phyloP scores from a whole-genome alignment of 2,113 vertebrate genomes.

The Lagenorhynchus albirostris region DNA sequence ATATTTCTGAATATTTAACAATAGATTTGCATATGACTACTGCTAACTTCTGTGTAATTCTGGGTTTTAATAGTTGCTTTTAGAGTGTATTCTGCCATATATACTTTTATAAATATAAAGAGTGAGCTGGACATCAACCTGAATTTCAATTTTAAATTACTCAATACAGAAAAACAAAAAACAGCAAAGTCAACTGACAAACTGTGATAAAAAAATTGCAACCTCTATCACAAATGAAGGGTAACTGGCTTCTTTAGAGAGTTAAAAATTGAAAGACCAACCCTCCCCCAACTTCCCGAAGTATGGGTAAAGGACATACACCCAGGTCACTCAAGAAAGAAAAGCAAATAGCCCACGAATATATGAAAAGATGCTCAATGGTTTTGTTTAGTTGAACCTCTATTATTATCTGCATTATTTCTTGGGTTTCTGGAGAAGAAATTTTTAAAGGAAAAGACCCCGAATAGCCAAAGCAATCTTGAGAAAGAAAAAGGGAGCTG shows the following conservation, averaged over 20 bases:
- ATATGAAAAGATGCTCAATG: not conserved
- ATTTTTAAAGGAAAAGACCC: not conserved
- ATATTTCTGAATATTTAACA: not conserved
- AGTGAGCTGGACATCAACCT: not conserved
- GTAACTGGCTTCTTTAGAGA: not conserved
- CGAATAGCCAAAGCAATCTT: no score
- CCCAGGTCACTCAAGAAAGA: not conserved
- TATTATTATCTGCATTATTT: not conserved
- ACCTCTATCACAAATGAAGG: not conserved
- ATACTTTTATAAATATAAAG: not conserved
- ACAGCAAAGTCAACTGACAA: not conserved
- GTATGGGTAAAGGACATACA: not conserved
- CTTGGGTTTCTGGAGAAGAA: not conserved
- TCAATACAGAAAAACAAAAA: not conserved
- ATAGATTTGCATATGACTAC: not conserved
- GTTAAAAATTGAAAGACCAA: not conserved
- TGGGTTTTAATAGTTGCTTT: not conserved
- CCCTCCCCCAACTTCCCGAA: not conserved
- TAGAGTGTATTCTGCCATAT: not conserved
- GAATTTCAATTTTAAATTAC: conserved; percentile 23
- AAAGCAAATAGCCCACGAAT: not conserved
- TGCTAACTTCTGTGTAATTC: not conserved
- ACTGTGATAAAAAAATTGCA: not conserved
- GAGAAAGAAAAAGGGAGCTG: no score
- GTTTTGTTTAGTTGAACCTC: not conserved